These are phyloP conservation scores for Atta texana DNA, from an alignment of 1,140 invertebrate species.

Conservation along the genomic window DNA sequence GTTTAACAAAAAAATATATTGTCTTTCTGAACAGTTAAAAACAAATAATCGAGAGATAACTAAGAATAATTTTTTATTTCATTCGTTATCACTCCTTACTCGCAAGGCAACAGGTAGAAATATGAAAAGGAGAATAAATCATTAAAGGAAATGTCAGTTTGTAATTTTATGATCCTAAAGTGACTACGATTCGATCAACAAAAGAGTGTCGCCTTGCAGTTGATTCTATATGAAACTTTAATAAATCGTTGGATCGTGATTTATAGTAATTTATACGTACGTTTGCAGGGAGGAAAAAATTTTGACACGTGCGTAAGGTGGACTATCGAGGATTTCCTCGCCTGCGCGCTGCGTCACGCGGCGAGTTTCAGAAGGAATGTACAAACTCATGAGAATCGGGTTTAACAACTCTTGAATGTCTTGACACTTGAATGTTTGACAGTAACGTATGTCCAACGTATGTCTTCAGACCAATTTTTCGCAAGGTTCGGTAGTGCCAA, in stretches of 20 bases:
- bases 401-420: background rate
- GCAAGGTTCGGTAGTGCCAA: no score
- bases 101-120: background rate
- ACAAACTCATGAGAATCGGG: background rate
- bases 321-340: background rate
- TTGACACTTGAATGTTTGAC: no score
- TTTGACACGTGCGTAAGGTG: conserved; percentile 1
- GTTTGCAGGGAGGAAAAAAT: background rate
- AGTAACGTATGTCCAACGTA: no score
- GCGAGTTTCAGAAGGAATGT: background rate
- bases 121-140: background rate
- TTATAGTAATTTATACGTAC: background rate
- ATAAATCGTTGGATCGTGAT: background rate
- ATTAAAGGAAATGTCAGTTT: background rate
- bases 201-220: background rate
- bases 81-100: no score
- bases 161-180: background rate
- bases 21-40: no score
- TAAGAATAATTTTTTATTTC: no score
- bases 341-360: background rate
- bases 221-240: background rate
- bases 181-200: background rate
- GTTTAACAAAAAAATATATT: no score
- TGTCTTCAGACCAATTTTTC: no score
- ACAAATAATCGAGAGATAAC: no score